A percentile compares a stretch with the other conserved stretches of the same genome.
phyloP scores from a whole-genome alignment of 2,113 vertebrate species.

The Nannospalax galili region DNA sequence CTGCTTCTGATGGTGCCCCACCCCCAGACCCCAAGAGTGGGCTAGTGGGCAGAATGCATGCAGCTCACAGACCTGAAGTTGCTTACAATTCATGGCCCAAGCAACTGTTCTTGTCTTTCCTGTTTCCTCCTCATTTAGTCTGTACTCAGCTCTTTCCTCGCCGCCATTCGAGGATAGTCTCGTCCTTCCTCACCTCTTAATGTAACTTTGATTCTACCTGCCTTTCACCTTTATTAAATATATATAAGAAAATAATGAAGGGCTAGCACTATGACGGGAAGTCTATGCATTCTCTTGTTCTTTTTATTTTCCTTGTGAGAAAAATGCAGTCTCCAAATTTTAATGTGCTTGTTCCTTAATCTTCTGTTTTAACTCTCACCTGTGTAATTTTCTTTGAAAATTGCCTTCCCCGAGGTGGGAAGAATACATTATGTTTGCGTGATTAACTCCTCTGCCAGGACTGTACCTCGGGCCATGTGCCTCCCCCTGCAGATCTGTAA shows the following conservation, averaged over 20 bases:
- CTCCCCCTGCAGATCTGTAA: rapidly evolving
- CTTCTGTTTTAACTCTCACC: background rate
- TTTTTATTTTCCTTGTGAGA: background rate
- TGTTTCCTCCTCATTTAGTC: background rate
- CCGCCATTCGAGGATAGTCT: no score
- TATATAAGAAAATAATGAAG: background rate
- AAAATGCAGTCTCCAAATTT: background rate
- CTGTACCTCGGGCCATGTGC: background rate
- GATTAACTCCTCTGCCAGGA: background rate
- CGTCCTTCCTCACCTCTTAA: background rate
- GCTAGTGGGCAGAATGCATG: background rate
- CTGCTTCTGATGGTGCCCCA: background rate
- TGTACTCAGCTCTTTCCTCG: background rate
- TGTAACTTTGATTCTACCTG: background rate
- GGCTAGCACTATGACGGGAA: background rate
- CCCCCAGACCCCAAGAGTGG: rapidly evolving
- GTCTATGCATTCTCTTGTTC: background rate
- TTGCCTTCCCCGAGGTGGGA: background rate
- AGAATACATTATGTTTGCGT: background rate
- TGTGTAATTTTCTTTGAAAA: background rate
- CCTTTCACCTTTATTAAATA: background rate
- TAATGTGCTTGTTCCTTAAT: background rate
- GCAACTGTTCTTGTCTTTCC: background rate
- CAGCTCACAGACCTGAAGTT: background rate
- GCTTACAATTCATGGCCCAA: rapidly evolving